A percentile compares a stretch with the other conserved stretches of the same genome.
Conservation (phyloP, 2,888 invertebrate genomes). For the Apotomis turbidana region DNA sequence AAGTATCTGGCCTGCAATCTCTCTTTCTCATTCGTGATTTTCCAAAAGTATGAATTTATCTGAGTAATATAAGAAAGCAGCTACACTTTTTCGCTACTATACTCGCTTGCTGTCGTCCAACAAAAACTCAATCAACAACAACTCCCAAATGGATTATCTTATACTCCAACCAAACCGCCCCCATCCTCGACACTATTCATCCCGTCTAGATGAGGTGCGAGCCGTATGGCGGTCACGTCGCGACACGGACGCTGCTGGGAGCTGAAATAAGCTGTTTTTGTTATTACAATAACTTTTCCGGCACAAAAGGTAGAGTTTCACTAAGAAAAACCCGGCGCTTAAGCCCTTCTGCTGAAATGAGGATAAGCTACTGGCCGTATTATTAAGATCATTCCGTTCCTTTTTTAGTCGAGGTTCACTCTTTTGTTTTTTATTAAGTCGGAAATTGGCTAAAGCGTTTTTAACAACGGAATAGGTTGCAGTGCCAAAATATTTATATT, state of each 20-base stretch:
- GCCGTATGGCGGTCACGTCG: constrained; percentile 18
- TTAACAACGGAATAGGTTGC: background rate
- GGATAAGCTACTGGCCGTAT: background rate
- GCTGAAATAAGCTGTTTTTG: constrained; percentile 19
- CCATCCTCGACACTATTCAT: background rate
- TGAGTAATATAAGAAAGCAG: no score
- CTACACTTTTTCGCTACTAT: no score
- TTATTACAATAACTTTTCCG: constrained; percentile 11
- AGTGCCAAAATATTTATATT: no score
- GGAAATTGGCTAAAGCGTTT: background rate
- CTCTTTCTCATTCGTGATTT: no score
- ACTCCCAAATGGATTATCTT: constrained; percentile 7
- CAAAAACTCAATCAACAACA: constrained; percentile 1
- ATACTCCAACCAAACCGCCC: background rate
- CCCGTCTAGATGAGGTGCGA: constrained; percentile 5
- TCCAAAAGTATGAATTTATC: no score
- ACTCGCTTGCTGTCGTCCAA: background rate
- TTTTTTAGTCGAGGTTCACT: background rate
- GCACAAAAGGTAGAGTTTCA: background rate
- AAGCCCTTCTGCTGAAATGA: background rate
- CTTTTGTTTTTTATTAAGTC: background rate
- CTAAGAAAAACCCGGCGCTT: background rate
- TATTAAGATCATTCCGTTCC: background rate
- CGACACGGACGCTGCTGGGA: constrained; percentile 5
- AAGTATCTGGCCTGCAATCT: no score